Evolutionary conservation across 2,888 invertebrate genomes (phyloP).

Genomic region (Lasioglossum malachurum): DNA sequence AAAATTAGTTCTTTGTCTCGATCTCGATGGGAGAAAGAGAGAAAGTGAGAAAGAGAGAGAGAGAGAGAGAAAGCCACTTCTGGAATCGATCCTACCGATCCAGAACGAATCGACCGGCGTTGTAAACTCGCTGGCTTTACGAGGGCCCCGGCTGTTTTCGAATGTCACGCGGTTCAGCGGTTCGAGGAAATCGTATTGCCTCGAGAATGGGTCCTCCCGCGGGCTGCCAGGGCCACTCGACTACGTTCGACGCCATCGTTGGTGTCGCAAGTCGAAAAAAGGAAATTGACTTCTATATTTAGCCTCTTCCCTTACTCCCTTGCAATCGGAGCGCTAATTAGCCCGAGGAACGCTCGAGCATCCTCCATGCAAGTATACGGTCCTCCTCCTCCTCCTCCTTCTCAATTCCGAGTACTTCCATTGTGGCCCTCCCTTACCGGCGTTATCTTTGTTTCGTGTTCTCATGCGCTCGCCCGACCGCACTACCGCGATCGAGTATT

Average conservation of each 20-base stretch:
- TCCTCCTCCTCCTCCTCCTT: neutral
- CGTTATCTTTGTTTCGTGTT: conserved; percentile 13
- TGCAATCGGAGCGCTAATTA: conserved; percentile 13
- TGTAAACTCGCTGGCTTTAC: conserved; percentile 38
- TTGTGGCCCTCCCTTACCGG: conserved; percentile 5
- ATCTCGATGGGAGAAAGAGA: neutral
- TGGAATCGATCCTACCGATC: conserved; percentile 22
- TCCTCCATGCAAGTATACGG: conserved; percentile 7
- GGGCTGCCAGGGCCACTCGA: conserved; percentile 10
- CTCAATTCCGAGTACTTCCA: conserved; percentile 12
- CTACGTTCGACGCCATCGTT: neutral
- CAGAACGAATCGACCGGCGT: conserved; percentile 43
- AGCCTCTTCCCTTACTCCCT: conserved; percentile 14
- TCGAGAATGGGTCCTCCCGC: neutral
- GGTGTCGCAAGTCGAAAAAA: conserved; percentile 14
- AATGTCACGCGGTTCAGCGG: neutral
- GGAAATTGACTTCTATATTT: conserved; percentile 20
- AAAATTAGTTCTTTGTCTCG: conserved; percentile 50
- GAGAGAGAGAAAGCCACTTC: neutral
- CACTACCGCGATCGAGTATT: conserved; percentile 5
- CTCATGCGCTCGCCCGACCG: neutral
- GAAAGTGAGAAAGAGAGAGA: neutral
- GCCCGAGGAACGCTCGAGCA: conserved; percentile 14
- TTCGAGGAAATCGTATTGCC: conserved; percentile 31
- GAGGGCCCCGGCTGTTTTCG: conserved; percentile 7